Evolutionary conservation across 1,140 invertebrate genomes (phyloP), one percentile per base, ranked within the genome.

Genomic region (Carposina sasakii): DNA sequence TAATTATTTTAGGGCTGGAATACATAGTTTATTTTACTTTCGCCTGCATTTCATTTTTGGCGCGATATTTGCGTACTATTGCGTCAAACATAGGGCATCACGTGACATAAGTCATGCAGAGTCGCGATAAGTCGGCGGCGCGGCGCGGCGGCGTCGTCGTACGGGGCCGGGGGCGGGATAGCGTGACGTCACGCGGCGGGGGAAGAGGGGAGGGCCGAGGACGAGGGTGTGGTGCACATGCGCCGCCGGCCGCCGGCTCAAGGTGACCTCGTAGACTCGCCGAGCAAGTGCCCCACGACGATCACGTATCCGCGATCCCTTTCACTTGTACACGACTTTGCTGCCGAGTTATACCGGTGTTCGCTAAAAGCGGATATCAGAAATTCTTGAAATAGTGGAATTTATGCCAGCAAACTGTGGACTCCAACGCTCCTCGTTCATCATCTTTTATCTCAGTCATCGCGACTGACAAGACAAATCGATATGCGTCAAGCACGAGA

Each of bases 401-500:
- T 78, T 70, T 78, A 81, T 78, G 76, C 48, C 68, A 68, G 68
- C 76, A 78, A 54, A 63, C 77, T 84, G 81, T 84, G 81, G 81
- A 76, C 81, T 19, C 67, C 81, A 67, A 77, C 77, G 70, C 67
- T 81, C 42, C 69, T 84, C 71, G 70, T 81, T 67, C 77, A 84
- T 77, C 81, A 84, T 63, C 69, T 84, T 37, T 65, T 81, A 69
- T 81, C 77, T 65, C 75, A 71, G 70, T 81, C 76, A 15, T 56
- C 61, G 57, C 61, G 76, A 71, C 76, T 75, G 73, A 81, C 75
- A 76, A 74, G 71, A 74, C 69, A 48, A 78, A 78, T 78, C 81
- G 73, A 84, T 81, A 84, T 84, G 81, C 77, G 81, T 67, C 81
- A 81, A 72, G 71, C 77, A 49, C 56, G 76, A 68, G 77, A 84